phyloP scores from a whole-genome alignment of 2,113 vertebrate genomes.

The Acanthisitta chloris region DNA sequence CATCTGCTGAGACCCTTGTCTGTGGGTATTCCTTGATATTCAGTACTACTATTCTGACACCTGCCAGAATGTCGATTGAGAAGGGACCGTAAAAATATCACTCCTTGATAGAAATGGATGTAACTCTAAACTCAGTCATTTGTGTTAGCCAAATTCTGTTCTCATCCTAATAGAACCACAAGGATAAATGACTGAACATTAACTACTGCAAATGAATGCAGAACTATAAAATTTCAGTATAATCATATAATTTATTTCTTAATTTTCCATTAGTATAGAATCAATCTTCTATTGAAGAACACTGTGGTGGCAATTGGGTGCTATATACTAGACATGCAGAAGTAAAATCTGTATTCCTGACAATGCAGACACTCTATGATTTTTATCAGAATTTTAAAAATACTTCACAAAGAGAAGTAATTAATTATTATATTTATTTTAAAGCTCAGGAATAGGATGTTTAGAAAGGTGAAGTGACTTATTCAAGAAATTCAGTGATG shows the following conservation, averaged over 20 bases:
- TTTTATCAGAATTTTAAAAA: background rate
- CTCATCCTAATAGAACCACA: background rate
- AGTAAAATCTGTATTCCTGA: background rate
- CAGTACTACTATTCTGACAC: conserved; percentile 9
- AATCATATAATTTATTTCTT: conserved; percentile 30
- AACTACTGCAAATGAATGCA: conserved; percentile 3
- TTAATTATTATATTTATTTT: background rate
- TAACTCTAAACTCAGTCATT: conserved; percentile 12
- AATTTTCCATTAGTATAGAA: background rate
- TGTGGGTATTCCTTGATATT: conserved; percentile 7
- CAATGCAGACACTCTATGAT: background rate
- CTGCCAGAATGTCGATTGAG: conserved; percentile 39
- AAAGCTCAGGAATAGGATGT: background rate
- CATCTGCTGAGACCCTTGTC: conserved; percentile 5
- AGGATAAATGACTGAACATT: conserved; percentile 19
- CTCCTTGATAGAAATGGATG: background rate
- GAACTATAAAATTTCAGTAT: background rate
- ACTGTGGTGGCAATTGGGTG: background rate
- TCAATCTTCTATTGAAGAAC: background rate
- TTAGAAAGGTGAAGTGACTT: background rate
- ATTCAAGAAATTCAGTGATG: background rate
- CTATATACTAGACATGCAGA: background rate
- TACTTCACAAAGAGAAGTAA: background rate
- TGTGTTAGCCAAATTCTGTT: conserved; percentile 1
- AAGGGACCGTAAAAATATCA: conserved; percentile 30